phyloP scores from a whole-genome alignment of 2,113 vertebrate genomes.

The Pelusios castaneus region DNA sequence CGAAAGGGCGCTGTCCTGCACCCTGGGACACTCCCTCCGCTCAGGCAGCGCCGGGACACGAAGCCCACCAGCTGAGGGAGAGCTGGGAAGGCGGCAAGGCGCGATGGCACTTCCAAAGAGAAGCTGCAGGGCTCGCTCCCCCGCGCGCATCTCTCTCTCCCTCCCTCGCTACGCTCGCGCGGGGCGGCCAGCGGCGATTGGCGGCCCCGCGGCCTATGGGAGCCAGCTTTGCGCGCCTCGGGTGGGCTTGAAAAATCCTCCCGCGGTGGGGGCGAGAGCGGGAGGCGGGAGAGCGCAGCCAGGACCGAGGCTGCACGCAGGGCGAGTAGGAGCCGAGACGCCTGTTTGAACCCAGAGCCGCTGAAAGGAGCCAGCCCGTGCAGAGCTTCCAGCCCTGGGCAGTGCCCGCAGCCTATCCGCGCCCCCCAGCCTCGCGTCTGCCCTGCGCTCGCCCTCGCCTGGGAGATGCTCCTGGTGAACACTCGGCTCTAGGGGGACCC shows the following conservation, averaged over 20 bases:
- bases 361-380: background rate
- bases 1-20: background rate
- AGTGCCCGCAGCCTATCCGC: background rate
- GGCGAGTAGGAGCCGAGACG: background rate
- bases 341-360: too few species aligned
- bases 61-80: too few species aligned
- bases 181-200: background rate
- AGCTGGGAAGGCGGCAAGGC: too few species aligned
- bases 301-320: background rate
- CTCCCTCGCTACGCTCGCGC: background rate
- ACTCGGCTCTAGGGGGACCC: background rate
- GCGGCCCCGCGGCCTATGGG: background rate
- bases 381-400: background rate
- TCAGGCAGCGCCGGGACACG: background rate
- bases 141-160: too few species aligned
- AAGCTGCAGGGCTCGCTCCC: background rate
- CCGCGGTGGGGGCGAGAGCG: background rate
- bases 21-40: background rate
- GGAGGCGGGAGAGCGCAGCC: background rate
- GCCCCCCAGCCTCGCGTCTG: too few species aligned
- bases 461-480: background rate
- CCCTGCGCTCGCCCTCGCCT: background rate
- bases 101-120: too few species aligned
- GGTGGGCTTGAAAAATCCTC: constrained; percentile 34
- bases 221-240: constrained; percentile 17